These are phyloP conservation scores for Dryobota labecula DNA, from an alignment of 2,888 invertebrate species.

Conservation along the genomic window DNA sequence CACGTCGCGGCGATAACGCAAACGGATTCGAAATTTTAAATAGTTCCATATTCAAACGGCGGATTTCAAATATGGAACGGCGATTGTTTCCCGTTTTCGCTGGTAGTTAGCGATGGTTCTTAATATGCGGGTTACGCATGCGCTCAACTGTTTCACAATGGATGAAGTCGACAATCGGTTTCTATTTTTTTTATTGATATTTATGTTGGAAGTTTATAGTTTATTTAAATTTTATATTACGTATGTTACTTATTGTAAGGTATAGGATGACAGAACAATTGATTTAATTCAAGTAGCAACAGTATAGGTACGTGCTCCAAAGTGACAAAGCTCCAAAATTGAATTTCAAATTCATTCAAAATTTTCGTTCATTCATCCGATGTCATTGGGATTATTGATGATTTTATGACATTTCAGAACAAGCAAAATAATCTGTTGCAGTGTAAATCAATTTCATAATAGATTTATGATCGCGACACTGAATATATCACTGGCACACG, in stretches of 20 bases:
- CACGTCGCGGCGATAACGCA: constrained; percentile 89
- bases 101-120: constrained; percentile 84
- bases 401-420: not conserved
- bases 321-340: not conserved
- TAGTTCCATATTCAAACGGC: constrained; percentile 88
- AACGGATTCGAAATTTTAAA: constrained; percentile 90
- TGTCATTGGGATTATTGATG: not conserved
- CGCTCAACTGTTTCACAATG: constrained; percentile 88
- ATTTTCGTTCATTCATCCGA: not conserved
- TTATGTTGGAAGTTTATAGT: constrained; percentile 60
- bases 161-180: constrained; percentile 80
- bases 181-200: constrained; percentile 77
- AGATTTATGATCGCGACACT: constrained; percentile 30
- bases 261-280: constrained; percentile 39
- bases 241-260: constrained; percentile 37
- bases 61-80: constrained; percentile 88
- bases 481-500: constrained; percentile 20
- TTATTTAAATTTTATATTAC: constrained; percentile 55
- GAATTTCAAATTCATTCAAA: not conserved
- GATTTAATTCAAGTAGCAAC: constrained; percentile 38
- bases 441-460: constrained; percentile 14
- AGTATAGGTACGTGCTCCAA: constrained; percentile 24
- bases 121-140: constrained; percentile 89
- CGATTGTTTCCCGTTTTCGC: constrained; percentile 90
- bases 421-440: not conserved